Conservation (phyloP, 2,888 invertebrate genomes). For the Lasioglossum marginatum region DNA sequence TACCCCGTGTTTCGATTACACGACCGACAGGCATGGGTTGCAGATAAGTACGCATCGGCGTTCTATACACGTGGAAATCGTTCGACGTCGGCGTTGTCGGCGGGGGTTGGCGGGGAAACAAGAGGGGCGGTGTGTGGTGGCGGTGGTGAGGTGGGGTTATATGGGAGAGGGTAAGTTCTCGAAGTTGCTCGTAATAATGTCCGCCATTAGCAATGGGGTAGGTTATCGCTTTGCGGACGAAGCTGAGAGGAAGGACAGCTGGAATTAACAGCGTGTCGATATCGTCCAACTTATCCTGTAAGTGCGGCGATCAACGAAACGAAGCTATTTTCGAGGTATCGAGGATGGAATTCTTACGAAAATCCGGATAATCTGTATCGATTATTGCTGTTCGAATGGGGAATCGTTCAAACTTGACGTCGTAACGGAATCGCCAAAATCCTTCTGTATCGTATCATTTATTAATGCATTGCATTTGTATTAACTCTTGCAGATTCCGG, state of each 20-base stretch:
- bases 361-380: conserved; percentile 1
- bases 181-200: conserved; percentile 79
- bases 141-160: not conserved
- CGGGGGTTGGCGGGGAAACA: not conserved
- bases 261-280: conserved; percentile 78
- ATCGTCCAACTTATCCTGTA: conserved; percentile 66
- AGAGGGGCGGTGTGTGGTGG: not conserved
- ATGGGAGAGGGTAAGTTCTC: conserved; percentile 70
- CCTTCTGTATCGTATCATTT: not conserved
- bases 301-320: conserved; percentile 42
- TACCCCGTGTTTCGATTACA: conserved; percentile 40
- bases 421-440: not conserved
- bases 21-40: conserved; percentile 41
- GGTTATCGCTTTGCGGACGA: conserved; percentile 73
- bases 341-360: conserved; percentile 3
- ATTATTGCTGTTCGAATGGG: not conserved
- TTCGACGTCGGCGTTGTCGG: not conserved
- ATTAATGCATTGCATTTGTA: not conserved
- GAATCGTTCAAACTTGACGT: not conserved
- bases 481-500: not conserved
- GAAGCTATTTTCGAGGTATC: conserved; percentile 20
- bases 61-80: conserved; percentile 65
- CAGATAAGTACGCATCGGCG: conserved; percentile 72
- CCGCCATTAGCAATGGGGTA: conserved; percentile 77
- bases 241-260: conserved; percentile 76